Evolutionary conservation across 2,797 vertebrate species (phyloP).

Genomic region (Columba guinea): DNA sequence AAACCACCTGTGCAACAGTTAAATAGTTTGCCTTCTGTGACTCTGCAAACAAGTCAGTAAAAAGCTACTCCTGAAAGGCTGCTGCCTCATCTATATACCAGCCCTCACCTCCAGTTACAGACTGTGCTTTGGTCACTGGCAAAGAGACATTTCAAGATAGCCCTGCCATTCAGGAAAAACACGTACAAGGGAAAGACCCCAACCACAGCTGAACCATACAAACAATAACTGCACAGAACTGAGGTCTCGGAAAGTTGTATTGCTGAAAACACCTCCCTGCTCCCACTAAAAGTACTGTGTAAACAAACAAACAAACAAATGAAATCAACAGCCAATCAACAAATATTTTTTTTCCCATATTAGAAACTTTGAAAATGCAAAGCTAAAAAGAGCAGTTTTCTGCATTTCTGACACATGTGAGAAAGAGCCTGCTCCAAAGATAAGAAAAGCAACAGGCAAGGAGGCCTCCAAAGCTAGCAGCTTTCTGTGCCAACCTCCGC

Average conservation of each 20-base stretch:
- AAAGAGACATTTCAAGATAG: constrained; percentile 54
- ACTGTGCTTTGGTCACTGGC: constrained; percentile 48
- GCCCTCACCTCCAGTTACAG: neutral
- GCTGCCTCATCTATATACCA: constrained; percentile 13
- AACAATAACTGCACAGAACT: constrained; percentile 49
- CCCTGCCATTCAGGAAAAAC: constrained; percentile 56
- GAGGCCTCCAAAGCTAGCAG: constrained; percentile 47
- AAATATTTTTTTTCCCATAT: neutral
- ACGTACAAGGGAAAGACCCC: constrained; percentile 43
- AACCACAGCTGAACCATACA: constrained; percentile 38
- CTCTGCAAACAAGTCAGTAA: neutral
- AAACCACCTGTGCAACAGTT: constrained; percentile 4
- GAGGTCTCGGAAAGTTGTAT: constrained; percentile 67
- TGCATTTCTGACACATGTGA: constrained; percentile 37
- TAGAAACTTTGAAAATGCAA: constrained; percentile 50
- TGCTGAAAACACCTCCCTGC: constrained; percentile 62
- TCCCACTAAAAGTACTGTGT: constrained; percentile 17
- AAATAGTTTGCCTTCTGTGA: constrained; percentile 8
- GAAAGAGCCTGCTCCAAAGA: constrained; percentile 36
- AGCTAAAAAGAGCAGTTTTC: constrained; percentile 58
- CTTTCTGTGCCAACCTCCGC: constrained; percentile 21
- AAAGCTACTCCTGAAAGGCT: constrained; percentile 19
- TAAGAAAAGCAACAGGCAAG: constrained; percentile 40
- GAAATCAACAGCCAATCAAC: constrained; percentile 20
- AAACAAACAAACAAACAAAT: constrained; percentile 35